These are phyloP conservation scores for Bolborhynchus lineola DNA, from an alignment of 2,113 vertebrate genomes.

Conservation along the genomic window DNA sequence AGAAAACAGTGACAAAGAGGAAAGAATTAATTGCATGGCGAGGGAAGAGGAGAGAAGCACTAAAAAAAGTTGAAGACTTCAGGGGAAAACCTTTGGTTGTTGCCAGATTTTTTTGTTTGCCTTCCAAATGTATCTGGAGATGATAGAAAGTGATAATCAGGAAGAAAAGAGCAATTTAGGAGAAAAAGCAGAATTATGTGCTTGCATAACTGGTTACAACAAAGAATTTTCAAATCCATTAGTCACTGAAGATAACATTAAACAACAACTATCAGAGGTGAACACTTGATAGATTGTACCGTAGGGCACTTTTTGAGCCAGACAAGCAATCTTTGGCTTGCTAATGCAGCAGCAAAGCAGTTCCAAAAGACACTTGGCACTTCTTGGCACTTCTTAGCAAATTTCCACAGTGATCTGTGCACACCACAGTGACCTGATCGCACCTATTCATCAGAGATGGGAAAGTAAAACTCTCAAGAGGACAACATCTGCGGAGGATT, in stretches of 20 bases:
- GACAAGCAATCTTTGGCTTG: background rate
- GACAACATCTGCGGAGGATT: background rate
- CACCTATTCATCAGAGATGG: background rate
- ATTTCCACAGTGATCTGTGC: background rate
- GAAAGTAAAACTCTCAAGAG: background rate
- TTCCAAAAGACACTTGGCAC: background rate
- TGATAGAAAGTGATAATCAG: background rate
- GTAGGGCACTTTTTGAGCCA: background rate
- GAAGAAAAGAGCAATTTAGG: background rate
- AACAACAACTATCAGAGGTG: background rate
- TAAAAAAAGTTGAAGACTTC: background rate
- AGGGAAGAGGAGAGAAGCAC: background rate
- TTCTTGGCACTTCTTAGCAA: background rate
- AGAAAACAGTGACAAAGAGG: slow-evolving; percentile 8
- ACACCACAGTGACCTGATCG: background rate
- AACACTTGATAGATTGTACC: background rate
- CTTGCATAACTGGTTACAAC: background rate
- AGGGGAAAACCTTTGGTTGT: background rate
- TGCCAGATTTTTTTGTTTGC: background rate
- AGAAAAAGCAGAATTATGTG: background rate
- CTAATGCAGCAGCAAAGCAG: background rate
- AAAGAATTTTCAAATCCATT: slow-evolving; percentile 8
- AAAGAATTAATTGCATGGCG: background rate
- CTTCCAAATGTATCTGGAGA: background rate
- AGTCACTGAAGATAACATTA: background rate